These are phyloP conservation scores for Zele albiditarsus DNA, from an alignment of 2,888 invertebrate species.

Conservation along the genomic window DNA sequence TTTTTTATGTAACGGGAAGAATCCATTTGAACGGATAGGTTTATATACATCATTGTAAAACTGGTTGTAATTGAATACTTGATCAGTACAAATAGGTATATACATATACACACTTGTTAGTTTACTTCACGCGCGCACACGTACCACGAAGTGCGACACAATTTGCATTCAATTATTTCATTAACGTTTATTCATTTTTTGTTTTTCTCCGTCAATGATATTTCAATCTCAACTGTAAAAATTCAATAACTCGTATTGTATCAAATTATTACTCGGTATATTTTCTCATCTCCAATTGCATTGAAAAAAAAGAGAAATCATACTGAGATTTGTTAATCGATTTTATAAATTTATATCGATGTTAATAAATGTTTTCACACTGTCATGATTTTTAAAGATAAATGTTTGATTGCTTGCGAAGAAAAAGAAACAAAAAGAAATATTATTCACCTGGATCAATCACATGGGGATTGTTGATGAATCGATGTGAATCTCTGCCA, in stretches of 20 bases:
- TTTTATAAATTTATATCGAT: too few species aligned
- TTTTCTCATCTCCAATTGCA: too few species aligned
- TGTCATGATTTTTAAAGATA: too few species aligned
- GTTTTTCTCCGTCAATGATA: too few species aligned
- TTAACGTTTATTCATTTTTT: too few species aligned
- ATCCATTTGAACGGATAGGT: background rate
- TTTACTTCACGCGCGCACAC: background rate
- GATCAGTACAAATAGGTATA: background rate
- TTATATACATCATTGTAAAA: background rate
- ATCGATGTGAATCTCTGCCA: conserved; percentile 82
- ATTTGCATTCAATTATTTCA: background rate
- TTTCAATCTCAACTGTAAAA: too few species aligned
- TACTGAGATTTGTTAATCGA: too few species aligned
- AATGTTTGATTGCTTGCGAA: background rate
- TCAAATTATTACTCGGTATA: too few species aligned
- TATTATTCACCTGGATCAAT: conserved; percentile 75
- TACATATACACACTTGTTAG: background rate
- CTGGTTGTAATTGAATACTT: background rate
- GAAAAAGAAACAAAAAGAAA: too few species aligned
- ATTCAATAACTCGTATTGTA: too few species aligned
- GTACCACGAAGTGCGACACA: background rate
- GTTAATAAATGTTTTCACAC: too few species aligned
- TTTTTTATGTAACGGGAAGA: background rate
- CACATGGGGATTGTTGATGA: conserved; percentile 84
- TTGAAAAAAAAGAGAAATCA: too few species aligned